phyloP scores from a whole-genome alignment of 2,797 vertebrate species.

The Dermochelys coriacea region DNA sequence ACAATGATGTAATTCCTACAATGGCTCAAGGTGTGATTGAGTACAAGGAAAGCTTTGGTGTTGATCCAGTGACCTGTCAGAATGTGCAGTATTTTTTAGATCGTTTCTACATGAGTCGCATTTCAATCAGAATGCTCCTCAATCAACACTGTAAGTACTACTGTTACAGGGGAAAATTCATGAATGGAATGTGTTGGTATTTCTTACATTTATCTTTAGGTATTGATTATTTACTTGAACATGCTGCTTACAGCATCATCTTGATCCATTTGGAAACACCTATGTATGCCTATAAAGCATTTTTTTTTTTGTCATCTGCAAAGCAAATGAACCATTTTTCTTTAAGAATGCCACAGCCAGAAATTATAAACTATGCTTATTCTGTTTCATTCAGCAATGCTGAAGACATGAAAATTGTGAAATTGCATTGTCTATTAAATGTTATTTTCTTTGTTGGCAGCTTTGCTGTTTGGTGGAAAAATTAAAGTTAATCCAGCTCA shows the following conservation, averaged over 20 bases:
- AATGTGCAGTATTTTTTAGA: constrained; percentile 99
- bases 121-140: constrained; percentile 98
- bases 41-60: constrained; percentile 95
- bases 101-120: constrained; percentile 99
- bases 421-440: constrained; percentile 6
- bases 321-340: not conserved
- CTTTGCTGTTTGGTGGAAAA: constrained; percentile 94
- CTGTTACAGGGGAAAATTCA: not conserved
- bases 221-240: not conserved
- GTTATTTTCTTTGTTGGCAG: constrained; percentile 79
- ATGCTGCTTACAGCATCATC: not conserved
- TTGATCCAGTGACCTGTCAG: constrained; percentile 94
- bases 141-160: constrained; percentile 96
- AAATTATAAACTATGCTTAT: not conserved
- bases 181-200: not conserved
- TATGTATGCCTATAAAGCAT: not conserved
- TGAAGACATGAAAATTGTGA: constrained; percentile 25
- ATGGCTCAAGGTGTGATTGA: constrained; percentile 99
- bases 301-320: not conserved
- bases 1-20: constrained; percentile 97
- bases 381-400: not conserved
- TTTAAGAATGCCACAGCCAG: constrained; percentile 21
- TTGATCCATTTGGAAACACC: not conserved
- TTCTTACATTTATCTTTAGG: not conserved
- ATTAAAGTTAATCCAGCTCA: constrained; percentile 92